Conservation (phyloP, 2,888 invertebrate species). For the Thecocarcelia acutangulata region DNA sequence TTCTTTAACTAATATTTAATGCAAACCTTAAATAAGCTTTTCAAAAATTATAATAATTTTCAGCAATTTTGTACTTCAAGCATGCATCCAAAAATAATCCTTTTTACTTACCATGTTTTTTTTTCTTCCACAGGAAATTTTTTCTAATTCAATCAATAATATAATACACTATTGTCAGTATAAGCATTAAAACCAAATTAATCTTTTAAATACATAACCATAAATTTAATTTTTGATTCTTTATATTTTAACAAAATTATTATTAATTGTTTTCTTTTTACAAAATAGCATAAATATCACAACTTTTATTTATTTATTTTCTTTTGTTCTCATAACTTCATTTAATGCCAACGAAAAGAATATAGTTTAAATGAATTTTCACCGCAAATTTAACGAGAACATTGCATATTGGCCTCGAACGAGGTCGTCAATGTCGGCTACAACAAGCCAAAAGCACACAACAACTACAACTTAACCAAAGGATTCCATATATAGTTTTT, state of each 20-base stretch:
- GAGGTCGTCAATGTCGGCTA: constrained; percentile 69
- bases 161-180: constrained; percentile 32
- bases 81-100: not conserved
- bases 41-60: too few species aligned
- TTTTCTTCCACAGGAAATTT: not conserved
- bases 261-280: constrained; percentile 8
- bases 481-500: not conserved
- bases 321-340: constrained; percentile 40
- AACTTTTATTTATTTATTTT: constrained; percentile 30
- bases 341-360: constrained; percentile 40
- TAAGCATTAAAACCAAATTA: constrained; percentile 27
- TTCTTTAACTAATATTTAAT: too few species aligned
- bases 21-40: too few species aligned
- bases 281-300: constrained; percentile 40
- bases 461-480: constrained; percentile 39
- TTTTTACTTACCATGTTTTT: constrained; percentile 57
- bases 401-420: constrained; percentile 68
- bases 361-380: constrained; percentile 50
- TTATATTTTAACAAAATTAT: not conserved
- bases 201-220: constrained; percentile 39
- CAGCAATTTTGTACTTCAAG: not conserved
- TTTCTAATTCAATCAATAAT: constrained; percentile 49
- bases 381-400: constrained; percentile 68
- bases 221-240: not conserved
- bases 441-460: constrained; percentile 28